A percentile compares a stretch with the other conserved stretches of the same genome.
Conservation (phyloP, 1,140 invertebrate species). For the Bursaphelenchus mucronatus region DNA sequence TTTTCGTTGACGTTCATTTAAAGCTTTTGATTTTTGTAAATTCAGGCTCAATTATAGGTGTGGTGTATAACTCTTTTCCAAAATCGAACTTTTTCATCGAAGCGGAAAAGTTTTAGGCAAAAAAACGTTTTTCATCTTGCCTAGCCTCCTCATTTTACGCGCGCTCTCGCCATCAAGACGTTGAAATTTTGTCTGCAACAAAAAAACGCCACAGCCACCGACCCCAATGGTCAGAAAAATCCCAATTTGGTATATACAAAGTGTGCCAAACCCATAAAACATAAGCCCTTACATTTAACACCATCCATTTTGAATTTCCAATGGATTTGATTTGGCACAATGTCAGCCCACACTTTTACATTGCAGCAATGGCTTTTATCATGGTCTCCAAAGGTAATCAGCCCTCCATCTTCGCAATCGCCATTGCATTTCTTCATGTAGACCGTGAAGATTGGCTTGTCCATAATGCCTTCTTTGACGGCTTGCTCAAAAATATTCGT, state of each 20-base stretch:
- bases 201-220: no score
- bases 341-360: neutral
- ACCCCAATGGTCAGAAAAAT: neutral
- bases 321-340: constrained; percentile 2
- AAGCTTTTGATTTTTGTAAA: no score
- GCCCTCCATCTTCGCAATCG: constrained; percentile 5
- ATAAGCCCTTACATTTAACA: neutral
- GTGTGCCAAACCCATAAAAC: neutral
- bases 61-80: no score
- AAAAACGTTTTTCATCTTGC: no score
- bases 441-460: constrained; percentile 6
- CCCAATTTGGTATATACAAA: neutral
- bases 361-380: neutral
- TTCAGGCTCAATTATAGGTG: no score
- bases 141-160: no score
- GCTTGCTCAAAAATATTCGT: constrained; percentile 9
- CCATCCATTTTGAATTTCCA: constrained; percentile 8
- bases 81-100: no score
- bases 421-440: constrained; percentile 15
- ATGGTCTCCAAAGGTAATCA: constrained; percentile 8
- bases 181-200: no score
- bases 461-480: constrained; percentile 9
- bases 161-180: no score
- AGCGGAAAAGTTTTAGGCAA: no score
- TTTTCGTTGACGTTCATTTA: no score